Conservation (phyloP, 2,888 invertebrate genomes). For the Abrostola triplasia region DNA sequence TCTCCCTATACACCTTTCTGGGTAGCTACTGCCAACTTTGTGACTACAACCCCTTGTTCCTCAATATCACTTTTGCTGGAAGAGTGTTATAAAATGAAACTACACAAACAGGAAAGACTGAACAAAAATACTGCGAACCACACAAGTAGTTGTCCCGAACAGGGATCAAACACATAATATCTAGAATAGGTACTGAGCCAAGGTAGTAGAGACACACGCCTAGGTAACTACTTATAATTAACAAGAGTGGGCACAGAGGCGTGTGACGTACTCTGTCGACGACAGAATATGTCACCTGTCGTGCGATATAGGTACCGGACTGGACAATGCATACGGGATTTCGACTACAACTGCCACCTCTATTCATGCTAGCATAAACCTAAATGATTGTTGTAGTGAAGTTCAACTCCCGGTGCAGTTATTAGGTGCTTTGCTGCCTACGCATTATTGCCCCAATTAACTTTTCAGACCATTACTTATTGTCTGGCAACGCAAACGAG, state of each 20-base stretch:
- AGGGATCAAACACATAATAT: too few relatives aligned
- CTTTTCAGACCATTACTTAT: conserved; percentile 1
- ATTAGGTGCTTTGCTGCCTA: conserved; percentile 5
- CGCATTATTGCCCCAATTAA: neutral
- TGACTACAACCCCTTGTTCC: too few relatives aligned
- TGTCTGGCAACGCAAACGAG: conserved; percentile 1
- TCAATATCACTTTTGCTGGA: too few relatives aligned
- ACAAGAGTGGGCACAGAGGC: conserved; percentile 25
- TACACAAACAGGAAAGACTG: too few relatives aligned
- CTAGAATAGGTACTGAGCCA: too few relatives aligned
- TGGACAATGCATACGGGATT: conserved; percentile 55
- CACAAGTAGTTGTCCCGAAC: too few relatives aligned
- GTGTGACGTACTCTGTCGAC: conserved; percentile 37
- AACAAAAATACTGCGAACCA: too few relatives aligned
- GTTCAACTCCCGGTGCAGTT: conserved; percentile 27
- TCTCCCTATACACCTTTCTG: neutral
- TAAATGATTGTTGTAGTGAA: conserved; percentile 26
- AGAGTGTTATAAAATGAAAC: too few relatives aligned
- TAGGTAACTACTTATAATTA: conserved; percentile 54
- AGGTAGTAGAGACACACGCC: conserved; percentile 16
- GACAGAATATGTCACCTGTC: conserved; percentile 53
- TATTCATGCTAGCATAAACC: conserved; percentile 27
- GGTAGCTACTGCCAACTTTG: too few relatives aligned
- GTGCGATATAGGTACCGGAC: conserved; percentile 22
- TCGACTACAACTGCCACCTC: conserved; percentile 46